phyloP scores from a whole-genome alignment of 1,140 invertebrate genomes.

The Uloborus diversus region DNA sequence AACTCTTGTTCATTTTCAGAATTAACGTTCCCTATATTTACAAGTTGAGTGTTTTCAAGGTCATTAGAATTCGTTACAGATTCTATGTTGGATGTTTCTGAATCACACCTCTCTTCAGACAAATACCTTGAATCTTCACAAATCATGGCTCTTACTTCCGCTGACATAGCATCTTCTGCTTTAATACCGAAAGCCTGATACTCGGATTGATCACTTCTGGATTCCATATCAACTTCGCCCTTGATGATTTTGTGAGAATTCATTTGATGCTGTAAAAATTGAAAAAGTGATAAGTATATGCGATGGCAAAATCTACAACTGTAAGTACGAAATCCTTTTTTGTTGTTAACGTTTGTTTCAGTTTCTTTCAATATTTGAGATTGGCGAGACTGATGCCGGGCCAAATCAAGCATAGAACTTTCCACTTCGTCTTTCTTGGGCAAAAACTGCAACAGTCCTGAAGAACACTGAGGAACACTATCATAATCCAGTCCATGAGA shows the following conservation, averaged over 20 bases:
- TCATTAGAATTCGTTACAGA: too few species aligned
- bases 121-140: too few species aligned
- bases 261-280: neutral
- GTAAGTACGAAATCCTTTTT: neutral
- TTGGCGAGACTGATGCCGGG: constrained; percentile 33
- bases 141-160: too few species aligned
- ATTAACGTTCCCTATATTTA: too few species aligned
- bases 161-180: too few species aligned
- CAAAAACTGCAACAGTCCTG: constrained; percentile 13
- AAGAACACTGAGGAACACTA: neutral
- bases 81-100: too few species aligned
- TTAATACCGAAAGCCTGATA: too few species aligned
- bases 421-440: constrained; percentile 51
- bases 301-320: constrained; percentile 19
- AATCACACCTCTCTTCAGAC: too few species aligned
- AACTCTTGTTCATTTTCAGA: too few species aligned
- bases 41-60: too few species aligned
- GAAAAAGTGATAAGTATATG: constrained; percentile 22
- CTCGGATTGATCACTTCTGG: too few species aligned
- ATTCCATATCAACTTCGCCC: neutral
- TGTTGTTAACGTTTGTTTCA: neutral
- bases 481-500: neutral
- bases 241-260: neutral
- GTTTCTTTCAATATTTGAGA: constrained; percentile 28
- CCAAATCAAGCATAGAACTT: constrained; percentile 29